Evolutionary conservation across 2,888 invertebrate genomes (phyloP).

Genomic region (Drosophila monieri): DNA sequence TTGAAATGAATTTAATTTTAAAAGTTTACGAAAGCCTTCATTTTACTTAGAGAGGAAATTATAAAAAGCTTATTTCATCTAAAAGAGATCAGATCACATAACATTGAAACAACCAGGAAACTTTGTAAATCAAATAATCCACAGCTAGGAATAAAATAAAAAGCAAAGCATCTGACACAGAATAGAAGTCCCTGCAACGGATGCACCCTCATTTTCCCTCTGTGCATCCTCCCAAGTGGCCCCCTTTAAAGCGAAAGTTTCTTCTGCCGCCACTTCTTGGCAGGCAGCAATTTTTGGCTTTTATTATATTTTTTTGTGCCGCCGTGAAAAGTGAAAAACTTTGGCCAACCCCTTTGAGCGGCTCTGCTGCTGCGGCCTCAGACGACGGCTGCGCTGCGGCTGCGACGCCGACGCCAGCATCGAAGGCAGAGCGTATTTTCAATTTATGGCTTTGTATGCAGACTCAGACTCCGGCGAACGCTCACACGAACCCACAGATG

Average conservation of each 20-base stretch:
- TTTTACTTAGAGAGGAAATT: too few species aligned
- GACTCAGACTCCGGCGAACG: conserved; percentile 42
- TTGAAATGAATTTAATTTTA: too few species aligned
- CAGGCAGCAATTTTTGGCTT: conserved; percentile 61
- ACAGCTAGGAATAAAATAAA: too few species aligned
- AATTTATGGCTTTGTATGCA: conserved; percentile 75
- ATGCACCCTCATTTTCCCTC: conserved; percentile 17
- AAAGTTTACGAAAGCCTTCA: too few species aligned
- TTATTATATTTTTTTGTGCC: conserved; percentile 38
- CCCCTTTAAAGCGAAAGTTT: conserved; percentile 71
- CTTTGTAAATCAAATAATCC: too few species aligned
- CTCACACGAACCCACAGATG: conserved; percentile 17
- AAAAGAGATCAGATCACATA: too few species aligned
- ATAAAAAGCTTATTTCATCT: too few species aligned
- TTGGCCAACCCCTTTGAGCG: conserved; percentile 67
- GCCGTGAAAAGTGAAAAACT: conserved; percentile 74
- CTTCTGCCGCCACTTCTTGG: conserved; percentile 40
- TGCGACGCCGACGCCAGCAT: conserved; percentile 41
- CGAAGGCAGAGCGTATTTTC: conserved; percentile 66
- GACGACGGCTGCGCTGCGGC: conserved; percentile 29
- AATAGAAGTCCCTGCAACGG: neutral
- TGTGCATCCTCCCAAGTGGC: conserved; percentile 27
- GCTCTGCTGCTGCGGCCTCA: conserved; percentile 21
- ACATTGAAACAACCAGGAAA: too few species aligned
- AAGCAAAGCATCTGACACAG: neutral